phyloP scores from a whole-genome alignment of 1,140 invertebrate genomes.

The Drosophila ogumai region DNA sequence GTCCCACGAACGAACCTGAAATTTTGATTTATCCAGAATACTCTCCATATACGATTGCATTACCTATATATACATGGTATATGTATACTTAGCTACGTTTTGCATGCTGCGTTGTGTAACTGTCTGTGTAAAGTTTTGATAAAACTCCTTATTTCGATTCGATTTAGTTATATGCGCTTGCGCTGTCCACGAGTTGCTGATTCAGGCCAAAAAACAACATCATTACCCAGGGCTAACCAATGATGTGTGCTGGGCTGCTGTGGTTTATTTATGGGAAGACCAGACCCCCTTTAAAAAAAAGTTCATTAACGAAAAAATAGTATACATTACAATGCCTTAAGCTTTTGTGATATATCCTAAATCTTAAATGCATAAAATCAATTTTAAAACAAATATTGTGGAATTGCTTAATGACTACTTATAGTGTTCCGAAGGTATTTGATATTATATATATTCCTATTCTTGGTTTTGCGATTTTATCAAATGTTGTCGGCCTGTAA shows the following conservation, averaged over 20 bases:
- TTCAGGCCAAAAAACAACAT: slow-evolving; percentile 1
- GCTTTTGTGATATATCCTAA: not conserved
- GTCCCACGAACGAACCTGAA: slow-evolving; percentile 23
- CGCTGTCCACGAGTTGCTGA: slow-evolving; percentile 42
- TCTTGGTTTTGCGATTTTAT: too few species aligned
- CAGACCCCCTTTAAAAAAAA: not conserved
- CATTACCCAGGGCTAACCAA: slow-evolving; percentile 24
- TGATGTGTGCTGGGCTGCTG: slow-evolving; percentile 57
- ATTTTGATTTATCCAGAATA: slow-evolving; percentile 44
- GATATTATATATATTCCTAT: too few species aligned
- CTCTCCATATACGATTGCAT: slow-evolving; percentile 8
- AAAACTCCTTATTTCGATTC: slow-evolving; percentile 38
- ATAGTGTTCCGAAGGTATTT: too few species aligned
- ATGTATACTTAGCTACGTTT: slow-evolving; percentile 36
- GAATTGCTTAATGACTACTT: not conserved
- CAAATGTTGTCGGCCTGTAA: too few species aligned
- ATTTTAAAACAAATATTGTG: not conserved
- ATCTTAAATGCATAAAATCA: not conserved
- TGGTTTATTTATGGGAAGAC: not conserved
- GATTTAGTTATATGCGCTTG: slow-evolving; percentile 37
- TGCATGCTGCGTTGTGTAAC: slow-evolving; percentile 50
- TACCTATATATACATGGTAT: slow-evolving; percentile 9
- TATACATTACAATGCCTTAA: not conserved
- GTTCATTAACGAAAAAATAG: not conserved
- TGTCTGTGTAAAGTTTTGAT: slow-evolving; percentile 47